Conservation (phyloP, 2,113 vertebrate genomes). For the Baryphthengus martii region DNA sequence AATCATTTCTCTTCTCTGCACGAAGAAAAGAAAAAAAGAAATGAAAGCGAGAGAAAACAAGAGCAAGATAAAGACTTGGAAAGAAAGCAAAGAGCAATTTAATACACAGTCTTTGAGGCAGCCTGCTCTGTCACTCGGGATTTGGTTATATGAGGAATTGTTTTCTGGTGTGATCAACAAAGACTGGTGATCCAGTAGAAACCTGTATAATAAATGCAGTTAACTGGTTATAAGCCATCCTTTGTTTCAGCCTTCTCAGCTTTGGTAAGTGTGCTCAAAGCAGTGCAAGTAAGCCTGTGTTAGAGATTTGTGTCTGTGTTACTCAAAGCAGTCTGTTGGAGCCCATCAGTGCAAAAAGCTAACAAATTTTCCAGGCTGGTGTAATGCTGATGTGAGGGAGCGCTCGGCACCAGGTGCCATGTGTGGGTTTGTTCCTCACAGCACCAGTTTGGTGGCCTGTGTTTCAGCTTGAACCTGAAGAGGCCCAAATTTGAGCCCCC, state of each 20-base stretch:
- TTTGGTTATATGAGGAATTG: not conserved
- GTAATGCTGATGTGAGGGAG: not conserved
- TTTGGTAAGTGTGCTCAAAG: not conserved
- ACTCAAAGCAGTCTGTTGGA: not conserved
- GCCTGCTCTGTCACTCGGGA: not conserved
- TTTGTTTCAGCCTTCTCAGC: not conserved
- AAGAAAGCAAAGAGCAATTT: constrained; percentile 7
- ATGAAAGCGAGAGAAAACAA: not conserved
- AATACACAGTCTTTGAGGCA: not conserved
- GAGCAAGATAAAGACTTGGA: not conserved
- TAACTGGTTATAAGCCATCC: not conserved
- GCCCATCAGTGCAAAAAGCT: not conserved
- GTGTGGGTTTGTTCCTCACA: not conserved
- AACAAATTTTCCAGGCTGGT: not conserved
- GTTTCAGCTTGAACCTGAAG: not conserved
- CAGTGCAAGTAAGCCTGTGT: not conserved
- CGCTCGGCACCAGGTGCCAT: not conserved
- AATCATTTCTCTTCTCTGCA: constrained; percentile 50
- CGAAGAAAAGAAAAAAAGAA: constrained; percentile 15
- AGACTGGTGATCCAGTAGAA: not conserved
- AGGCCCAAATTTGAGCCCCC: not conserved
- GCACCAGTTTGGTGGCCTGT: not conserved
- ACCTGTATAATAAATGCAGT: not conserved
- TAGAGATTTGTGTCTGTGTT: not conserved
- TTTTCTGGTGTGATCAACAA: not conserved